Conservation (phyloP, 2,888 invertebrate species). For the Papilio elwesi region DNA sequence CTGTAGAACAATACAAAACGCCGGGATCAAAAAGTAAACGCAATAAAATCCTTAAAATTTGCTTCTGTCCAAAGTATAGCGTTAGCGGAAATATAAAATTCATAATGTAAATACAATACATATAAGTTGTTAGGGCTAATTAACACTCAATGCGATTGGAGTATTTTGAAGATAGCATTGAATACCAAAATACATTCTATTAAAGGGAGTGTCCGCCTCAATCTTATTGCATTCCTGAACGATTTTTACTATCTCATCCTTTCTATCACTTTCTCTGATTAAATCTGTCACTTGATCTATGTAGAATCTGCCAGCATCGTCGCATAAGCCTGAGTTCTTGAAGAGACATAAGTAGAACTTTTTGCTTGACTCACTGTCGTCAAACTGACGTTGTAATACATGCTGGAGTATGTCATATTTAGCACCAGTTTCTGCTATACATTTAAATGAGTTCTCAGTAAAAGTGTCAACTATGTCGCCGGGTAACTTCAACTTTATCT, state of each 20-base stretch:
- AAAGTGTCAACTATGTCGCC: constrained; percentile 19
- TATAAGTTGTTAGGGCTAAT: background rate
- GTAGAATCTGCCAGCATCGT: constrained; percentile 56
- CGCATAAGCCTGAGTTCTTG: constrained; percentile 53
- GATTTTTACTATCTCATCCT: constrained; percentile 50
- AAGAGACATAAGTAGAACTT: constrained; percentile 63
- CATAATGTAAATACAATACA: background rate
- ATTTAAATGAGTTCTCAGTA: constrained; percentile 44
- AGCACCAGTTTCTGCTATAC: constrained; percentile 44
- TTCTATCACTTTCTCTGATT: constrained; percentile 52
- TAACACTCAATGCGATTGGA: constrained; percentile 13
- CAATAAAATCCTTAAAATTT: no score
- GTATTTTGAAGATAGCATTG: constrained; percentile 57
- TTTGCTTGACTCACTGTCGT: constrained; percentile 57
- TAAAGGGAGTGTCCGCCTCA: constrained; percentile 51
- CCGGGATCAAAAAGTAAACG: no score
- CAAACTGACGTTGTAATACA: constrained; percentile 55
- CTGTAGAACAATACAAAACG: no score
- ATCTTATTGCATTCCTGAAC: constrained; percentile 57
- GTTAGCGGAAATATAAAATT: no score
- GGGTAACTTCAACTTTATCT: constrained; percentile 37
- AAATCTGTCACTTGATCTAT: constrained; percentile 55
- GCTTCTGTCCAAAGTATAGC: no score
- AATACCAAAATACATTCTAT: constrained; percentile 53
- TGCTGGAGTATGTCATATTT: constrained; percentile 42